Base-by-base conservation (phyloP, 2,113 vertebrate genomes). In the Oxygymnocypris stewartii region DNA sequence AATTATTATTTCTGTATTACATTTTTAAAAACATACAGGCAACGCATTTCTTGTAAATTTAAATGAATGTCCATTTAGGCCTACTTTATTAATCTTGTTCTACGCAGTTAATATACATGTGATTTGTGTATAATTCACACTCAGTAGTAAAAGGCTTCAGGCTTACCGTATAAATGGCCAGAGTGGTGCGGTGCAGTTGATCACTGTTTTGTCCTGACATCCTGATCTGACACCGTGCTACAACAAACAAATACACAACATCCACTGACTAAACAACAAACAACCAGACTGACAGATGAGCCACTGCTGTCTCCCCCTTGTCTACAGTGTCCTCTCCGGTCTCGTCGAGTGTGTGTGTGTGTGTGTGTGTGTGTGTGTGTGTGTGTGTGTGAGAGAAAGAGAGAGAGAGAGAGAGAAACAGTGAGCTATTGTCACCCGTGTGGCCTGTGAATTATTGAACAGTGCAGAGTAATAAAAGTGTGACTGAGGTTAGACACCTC, bases 131-230 rank as follows among this genome's bases (percentile, higher is more conserved):
- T 35, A 5, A 37, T 61, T 35, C 37, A 18, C 4, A 16, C 16
- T 73, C 10, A 73, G 35, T 1, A 35, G 8, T 57, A 8, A 28
- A 11, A 42, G 37, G 9, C 37, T 16, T 86, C 25, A 42, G 0
- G 87, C 97, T 97, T 88, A 99, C 98, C 93, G 95, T 95, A 89
- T 99, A 99, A 90, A 98, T 96, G 87, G 94, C 95, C 90, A 99
- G 91, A 3, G 98, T 99, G 81, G 96, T 96, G 87, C 95, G 95
- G 89, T 98, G 96, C 87, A 97, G 94, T 87, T 96, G 94, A 81
- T 98, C 96, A n/a, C 76, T 87, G 79, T 90, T 93, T 75, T 89
- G 85, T n/a, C 81, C 89, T 31, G 93, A 92, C 93, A 95, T 96
- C 87, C 82, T 93, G 31, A 13, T 65, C 31, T 78, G 20, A 65